Conservation (phyloP, 1,140 invertebrate genomes). For the Amphibalanus amphitrite region DNA sequence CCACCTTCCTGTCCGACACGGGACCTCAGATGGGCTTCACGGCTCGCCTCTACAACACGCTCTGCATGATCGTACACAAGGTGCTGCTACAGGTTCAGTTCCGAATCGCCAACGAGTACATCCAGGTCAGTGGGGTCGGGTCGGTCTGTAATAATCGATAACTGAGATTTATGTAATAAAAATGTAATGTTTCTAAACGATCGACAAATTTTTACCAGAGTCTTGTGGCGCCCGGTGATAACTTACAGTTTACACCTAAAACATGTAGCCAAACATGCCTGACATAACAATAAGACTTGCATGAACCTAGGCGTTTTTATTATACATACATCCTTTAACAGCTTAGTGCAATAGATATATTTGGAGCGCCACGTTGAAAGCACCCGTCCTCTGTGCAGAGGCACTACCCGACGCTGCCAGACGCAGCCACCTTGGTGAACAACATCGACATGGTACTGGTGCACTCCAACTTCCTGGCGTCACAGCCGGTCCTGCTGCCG, state of each 20-base stretch:
- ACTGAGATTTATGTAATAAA: no score
- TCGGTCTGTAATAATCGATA: not conserved
- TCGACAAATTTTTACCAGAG: no score
- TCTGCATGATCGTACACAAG: constrained; percentile 8
- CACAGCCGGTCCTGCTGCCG: constrained; percentile 16
- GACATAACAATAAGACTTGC: not conserved
- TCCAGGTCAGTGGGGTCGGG: constrained; percentile 9
- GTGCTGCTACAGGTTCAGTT: constrained; percentile 12
- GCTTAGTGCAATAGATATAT: no score
- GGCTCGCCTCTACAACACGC: constrained; percentile 13
- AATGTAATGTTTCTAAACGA: no score
- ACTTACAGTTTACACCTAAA: not conserved
- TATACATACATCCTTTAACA: no score
- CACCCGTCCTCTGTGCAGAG: no score
- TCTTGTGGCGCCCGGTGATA: not conserved
- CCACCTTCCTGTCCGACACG: constrained; percentile 12
- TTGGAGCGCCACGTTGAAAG: no score
- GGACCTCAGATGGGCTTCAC: constrained; percentile 13
- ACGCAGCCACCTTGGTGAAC: constrained; percentile 10
- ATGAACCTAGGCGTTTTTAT: no score
- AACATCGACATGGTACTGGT: constrained; percentile 15
- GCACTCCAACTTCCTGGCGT: constrained; percentile 15
- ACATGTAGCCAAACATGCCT: not conserved
- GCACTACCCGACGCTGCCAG: constrained; percentile 9
- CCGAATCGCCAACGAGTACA: constrained; percentile 11